Percentiles rank a stretch among this genome's conserved stretches.
Evolutionary conservation across 2,888 invertebrate species (phyloP).

Genomic region (Morpho helenor): DNA sequence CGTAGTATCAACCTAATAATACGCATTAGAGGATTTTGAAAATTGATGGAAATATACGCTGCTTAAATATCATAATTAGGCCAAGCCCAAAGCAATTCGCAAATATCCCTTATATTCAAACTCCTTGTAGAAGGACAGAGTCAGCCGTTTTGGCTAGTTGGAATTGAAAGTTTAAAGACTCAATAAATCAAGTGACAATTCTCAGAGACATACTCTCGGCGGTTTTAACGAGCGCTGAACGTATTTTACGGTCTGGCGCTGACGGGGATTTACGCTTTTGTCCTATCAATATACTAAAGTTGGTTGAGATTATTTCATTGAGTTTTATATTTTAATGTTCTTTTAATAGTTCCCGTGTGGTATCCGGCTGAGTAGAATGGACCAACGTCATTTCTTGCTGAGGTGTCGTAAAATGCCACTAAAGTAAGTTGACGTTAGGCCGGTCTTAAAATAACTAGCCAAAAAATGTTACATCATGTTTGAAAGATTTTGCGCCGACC

Average conservation of each 20-base stretch:
- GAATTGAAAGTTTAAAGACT: slow-evolving; percentile 14
- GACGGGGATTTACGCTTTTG: slow-evolving; percentile 12
- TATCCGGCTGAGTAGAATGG: neutral
- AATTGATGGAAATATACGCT: too few species aligned
- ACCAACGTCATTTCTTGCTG: too few species aligned
- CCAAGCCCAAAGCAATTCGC: too few species aligned
- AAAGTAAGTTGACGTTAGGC: too few species aligned
- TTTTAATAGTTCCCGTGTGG: neutral
- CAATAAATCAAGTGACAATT: slow-evolving; percentile 13
- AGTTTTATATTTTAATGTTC: neutral
- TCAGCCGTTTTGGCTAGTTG: neutral
- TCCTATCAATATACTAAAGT: slow-evolving; percentile 8
- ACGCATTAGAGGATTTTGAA: too few species aligned
- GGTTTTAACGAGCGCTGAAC: slow-evolving; percentile 22
- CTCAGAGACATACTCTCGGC: slow-evolving; percentile 13
- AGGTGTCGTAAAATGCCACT: too few species aligned
- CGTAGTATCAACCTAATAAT: too few species aligned
- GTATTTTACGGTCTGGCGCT: slow-evolving; percentile 16
- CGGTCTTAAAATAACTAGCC: too few species aligned
- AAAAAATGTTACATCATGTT: too few species aligned
- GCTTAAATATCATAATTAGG: too few species aligned
- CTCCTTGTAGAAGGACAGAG: neutral
- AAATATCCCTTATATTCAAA: too few species aligned
- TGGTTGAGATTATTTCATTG: neutral
- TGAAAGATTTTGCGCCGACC: too few species aligned